Percentiles rank a stretch among this genome's conserved stretches.
Evolutionary conservation across 2,113 vertebrate genomes (phyloP).

Genomic region (Sinocyclocheilus anshuiensis): DNA sequence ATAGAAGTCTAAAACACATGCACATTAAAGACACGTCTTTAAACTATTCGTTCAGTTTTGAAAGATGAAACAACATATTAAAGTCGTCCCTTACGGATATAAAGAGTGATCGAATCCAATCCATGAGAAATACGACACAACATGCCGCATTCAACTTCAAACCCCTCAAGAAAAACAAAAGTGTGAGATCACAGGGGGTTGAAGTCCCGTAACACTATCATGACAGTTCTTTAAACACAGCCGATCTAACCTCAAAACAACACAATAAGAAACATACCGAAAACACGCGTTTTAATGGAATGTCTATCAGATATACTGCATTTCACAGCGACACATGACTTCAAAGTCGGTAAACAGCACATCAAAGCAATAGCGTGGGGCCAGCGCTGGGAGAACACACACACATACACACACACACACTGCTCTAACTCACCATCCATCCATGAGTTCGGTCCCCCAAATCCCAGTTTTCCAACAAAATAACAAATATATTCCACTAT

Average conservation of each 20-base stretch:
- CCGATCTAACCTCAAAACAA: constrained; percentile 23
- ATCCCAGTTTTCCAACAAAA: constrained; percentile 56
- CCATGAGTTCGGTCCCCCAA: constrained; percentile 67
- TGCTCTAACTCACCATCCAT: constrained; percentile 85
- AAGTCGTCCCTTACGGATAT: neutral
- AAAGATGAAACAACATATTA: neutral
- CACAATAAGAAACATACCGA: neutral
- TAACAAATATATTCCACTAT: constrained; percentile 69
- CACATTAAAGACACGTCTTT: neutral
- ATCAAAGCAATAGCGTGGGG: constrained; percentile 80
- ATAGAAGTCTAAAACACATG: neutral
- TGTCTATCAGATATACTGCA: neutral
- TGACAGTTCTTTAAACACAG: constrained; percentile 39
- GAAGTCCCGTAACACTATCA: constrained; percentile 51
- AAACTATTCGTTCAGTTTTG: neutral
- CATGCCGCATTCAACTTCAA: constrained; percentile 64
- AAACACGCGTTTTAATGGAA: neutral
- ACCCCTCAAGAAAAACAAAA: constrained; percentile 64
- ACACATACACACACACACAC: constrained; percentile 74
- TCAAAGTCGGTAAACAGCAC: constrained; percentile 83
- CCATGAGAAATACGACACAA: neutral
- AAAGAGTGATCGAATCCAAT: neutral
- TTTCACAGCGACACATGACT: constrained; percentile 67
- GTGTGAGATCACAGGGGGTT: constrained; percentile 68
- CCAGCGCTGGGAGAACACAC: constrained; percentile 70